These are phyloP conservation scores for Cyclopterus lumpus DNA, from an alignment of 2,797 vertebrate species.

Conservation along the genomic window DNA sequence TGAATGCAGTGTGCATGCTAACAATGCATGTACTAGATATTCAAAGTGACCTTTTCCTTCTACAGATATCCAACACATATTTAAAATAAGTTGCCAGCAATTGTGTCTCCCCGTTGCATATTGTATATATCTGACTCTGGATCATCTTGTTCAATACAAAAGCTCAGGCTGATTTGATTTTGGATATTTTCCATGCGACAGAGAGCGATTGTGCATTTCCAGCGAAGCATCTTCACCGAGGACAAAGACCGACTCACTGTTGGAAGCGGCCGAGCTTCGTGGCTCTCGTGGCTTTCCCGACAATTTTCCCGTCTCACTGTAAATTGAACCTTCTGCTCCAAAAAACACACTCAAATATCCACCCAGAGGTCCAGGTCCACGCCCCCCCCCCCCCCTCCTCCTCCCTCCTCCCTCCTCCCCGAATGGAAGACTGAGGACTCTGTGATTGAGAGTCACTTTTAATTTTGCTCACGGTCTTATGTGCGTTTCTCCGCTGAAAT, in stretches of 20 bases:
- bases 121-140: slow-evolving; percentile 20
- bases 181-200: slow-evolving; percentile 34
- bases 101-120: slow-evolving; percentile 10
- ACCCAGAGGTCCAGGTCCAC: slow-evolving; percentile 34
- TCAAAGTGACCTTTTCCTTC: background rate
- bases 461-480: slow-evolving; percentile 64
- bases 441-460: slow-evolving; percentile 77
- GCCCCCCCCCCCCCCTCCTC: no score
- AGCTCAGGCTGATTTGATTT: slow-evolving; percentile 36
- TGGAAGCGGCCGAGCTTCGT: slow-evolving; percentile 10
- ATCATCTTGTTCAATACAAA: slow-evolving; percentile 15
- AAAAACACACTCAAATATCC: slow-evolving; percentile 64
- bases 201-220: slow-evolving; percentile 52
- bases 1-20: background rate
- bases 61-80: slow-evolving; percentile 15
- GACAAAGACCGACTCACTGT: slow-evolving; percentile 59
- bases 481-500: slow-evolving; percentile 69
- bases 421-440: slow-evolving; percentile 59
- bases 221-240: slow-evolving; percentile 53
- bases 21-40: background rate
- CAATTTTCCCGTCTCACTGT: slow-evolving; percentile 47
- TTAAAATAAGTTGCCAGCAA: slow-evolving; percentile 14
- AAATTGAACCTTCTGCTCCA: slow-evolving; percentile 53
- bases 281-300: slow-evolving; percentile 22
- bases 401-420: slow-evolving; percentile 65